Conservation (phyloP, 92 coral and sea anemone genomes). For the Epizoanthus illoricatus region DNA sequence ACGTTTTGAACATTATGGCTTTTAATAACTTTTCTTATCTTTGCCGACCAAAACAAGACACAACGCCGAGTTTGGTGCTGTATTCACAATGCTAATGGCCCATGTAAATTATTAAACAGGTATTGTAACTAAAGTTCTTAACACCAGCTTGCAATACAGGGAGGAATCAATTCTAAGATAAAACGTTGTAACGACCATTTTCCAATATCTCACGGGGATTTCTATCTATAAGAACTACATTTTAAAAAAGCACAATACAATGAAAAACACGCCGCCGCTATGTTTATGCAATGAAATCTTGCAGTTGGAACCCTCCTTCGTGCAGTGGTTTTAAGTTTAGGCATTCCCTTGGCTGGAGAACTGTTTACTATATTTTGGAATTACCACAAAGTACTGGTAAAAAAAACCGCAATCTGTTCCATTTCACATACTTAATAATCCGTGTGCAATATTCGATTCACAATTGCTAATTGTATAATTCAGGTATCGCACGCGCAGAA, state of each 20-base stretch:
- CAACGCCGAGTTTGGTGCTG: not conserved
- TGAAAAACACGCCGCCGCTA: not conserved
- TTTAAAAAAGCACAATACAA: not conserved
- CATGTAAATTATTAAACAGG: conserved; percentile 41
- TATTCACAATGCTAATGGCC: conserved; percentile 19
- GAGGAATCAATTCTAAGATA: not conserved
- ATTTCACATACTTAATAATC: too few relatives aligned
- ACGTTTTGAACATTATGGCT: conserved; percentile 16
- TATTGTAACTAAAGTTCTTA: not conserved
- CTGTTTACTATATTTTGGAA: not conserved
- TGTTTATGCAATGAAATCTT: too few relatives aligned
- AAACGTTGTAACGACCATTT: not conserved
- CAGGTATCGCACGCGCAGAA: too few relatives aligned
- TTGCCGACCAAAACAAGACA: conserved; percentile 35
- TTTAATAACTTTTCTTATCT: conserved; percentile 33
- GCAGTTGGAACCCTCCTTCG: too few relatives aligned
- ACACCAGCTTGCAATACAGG: conserved; percentile 5
- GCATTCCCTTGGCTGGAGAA: not conserved
- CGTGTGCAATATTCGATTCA: too few relatives aligned
- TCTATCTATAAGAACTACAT: not conserved
- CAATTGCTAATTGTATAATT: too few relatives aligned
- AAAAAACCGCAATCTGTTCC: conserved; percentile 17
- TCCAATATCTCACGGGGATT: not conserved
- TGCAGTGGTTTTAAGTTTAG: not conserved
- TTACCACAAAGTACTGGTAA: not conserved